Conservation (phyloP, 1,140 invertebrate genomes). For the Phortica variegata region DNA sequence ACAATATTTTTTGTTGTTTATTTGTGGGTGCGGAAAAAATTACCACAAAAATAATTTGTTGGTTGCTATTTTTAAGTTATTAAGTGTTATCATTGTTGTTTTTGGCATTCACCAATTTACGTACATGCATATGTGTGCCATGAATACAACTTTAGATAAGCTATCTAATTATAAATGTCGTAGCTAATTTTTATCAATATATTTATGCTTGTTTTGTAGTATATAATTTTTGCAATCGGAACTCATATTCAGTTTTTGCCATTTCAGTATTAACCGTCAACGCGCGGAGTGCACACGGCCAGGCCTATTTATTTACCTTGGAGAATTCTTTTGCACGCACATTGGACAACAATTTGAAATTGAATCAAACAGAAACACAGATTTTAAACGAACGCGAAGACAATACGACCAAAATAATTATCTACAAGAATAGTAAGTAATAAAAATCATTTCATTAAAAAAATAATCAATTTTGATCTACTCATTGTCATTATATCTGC, state of each 20-base stretch:
- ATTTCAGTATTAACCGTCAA: conserved; percentile 45
- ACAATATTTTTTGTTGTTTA: too few relatives aligned
- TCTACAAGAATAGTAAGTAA: conserved; percentile 43
- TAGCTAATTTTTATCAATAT: conserved; percentile 4
- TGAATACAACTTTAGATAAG: conserved; percentile 7
- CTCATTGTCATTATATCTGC: background rate
- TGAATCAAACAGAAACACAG: conserved; percentile 24
- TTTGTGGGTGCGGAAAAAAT: too few relatives aligned
- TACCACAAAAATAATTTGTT: too few relatives aligned
- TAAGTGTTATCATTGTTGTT: conserved; percentile 3
- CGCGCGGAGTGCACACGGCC: conserved; percentile 26
- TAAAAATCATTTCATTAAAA: conserved; percentile 1
- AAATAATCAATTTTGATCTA: background rate
- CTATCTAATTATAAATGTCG: conserved; percentile 4
- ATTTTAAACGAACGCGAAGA: conserved; percentile 18
- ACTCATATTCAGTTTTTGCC: conserved; percentile 10
- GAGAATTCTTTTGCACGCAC: conserved; percentile 38
- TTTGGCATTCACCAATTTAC: background rate
- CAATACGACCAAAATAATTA: conserved; percentile 36
- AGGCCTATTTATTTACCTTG: conserved; percentile 42
- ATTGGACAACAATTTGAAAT: conserved; percentile 30
- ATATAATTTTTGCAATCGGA: too few relatives aligned
- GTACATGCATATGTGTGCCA: conserved; percentile 4
- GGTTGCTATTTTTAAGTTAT: conserved; percentile 12
- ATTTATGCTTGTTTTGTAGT: too few relatives aligned